These are phyloP conservation scores for Geodia barretti DNA, from an alignment of 37 sponge, comb jelly and placozoan species.

Conservation along the genomic window DNA sequence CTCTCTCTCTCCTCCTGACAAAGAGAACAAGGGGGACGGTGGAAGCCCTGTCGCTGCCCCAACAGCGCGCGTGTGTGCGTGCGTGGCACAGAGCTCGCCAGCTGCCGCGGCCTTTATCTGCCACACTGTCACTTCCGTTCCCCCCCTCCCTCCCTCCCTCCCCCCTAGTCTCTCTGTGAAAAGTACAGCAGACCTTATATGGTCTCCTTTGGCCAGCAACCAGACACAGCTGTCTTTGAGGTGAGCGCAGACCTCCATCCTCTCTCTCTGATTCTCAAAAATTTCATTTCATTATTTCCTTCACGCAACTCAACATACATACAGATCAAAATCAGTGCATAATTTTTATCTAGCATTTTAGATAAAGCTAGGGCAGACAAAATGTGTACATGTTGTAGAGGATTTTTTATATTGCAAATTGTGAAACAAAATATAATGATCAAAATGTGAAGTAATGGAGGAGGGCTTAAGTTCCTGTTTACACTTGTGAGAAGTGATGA, in stretches of 20 bases:
- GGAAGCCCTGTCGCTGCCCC: neutral
- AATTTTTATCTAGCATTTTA: too few relatives aligned
- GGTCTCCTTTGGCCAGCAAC: conserved; percentile 3
- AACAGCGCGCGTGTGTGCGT: neutral
- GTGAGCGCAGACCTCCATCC: neutral
- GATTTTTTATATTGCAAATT: too few relatives aligned
- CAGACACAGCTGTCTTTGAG: conserved; percentile 9
- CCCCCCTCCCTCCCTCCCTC: neutral
- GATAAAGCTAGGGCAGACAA: too few relatives aligned
- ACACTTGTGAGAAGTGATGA: too few relatives aligned
- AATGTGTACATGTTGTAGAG: too few relatives aligned
- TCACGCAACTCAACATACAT: too few relatives aligned
- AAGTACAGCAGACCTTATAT: conserved; percentile 38
- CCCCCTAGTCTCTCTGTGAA: conserved; percentile 23
- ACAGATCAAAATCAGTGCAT: too few relatives aligned
- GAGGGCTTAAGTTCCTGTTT: too few relatives aligned
- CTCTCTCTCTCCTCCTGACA: neutral
- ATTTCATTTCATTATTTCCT: too few relatives aligned
- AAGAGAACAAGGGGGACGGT: neutral
- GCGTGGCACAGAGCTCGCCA: neutral
- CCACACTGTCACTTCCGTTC: neutral
- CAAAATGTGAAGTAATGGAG: too few relatives aligned
- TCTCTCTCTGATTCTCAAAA: neutral
- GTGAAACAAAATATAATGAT: too few relatives aligned
- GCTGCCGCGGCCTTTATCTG: neutral